Conservation (phyloP, 2,113 vertebrate genomes). For the Heterocephalus glaber region DNA sequence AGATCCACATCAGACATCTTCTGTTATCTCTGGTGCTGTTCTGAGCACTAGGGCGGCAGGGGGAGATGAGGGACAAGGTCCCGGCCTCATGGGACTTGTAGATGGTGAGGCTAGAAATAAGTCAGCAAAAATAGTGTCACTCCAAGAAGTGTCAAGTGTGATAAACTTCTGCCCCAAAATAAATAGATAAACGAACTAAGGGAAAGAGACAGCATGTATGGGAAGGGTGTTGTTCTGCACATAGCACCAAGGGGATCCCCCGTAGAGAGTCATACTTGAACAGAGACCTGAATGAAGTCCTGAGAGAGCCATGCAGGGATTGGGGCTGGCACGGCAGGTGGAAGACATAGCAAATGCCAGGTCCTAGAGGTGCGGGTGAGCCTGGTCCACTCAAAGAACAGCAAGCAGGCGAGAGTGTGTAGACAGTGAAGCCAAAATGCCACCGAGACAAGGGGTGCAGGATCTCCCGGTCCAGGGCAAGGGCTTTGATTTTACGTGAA, state of each 20-base stretch:
- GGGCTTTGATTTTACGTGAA: neutral
- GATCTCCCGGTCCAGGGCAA: too few species aligned
- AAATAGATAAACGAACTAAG: neutral
- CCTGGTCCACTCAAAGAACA: neutral
- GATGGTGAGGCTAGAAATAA: neutral
- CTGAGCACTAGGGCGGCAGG: too few species aligned
- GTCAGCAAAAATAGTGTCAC: too few species aligned
- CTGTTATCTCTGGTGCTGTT: neutral
- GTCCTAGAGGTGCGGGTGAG: too few species aligned
- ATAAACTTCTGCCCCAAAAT: neutral
- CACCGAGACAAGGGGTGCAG: too few species aligned
- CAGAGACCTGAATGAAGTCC: too few species aligned
- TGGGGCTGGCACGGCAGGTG: accelerated
- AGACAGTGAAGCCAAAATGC: neutral
- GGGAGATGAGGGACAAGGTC: neutral
- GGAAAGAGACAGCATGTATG: accelerated
- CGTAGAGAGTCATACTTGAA: accelerated
- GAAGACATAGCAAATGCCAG: too few species aligned
- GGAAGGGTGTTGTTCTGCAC: too few species aligned
- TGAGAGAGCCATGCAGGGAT: accelerated
- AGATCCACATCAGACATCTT: neutral
- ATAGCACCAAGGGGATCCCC: neutral
- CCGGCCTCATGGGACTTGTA: accelerated
- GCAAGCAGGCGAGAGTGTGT: neutral
- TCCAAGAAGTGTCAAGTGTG: neutral